Evolutionary conservation across 23 tunicate species (phyloP).

Genomic region (Trididemnum nubilum): DNA sequence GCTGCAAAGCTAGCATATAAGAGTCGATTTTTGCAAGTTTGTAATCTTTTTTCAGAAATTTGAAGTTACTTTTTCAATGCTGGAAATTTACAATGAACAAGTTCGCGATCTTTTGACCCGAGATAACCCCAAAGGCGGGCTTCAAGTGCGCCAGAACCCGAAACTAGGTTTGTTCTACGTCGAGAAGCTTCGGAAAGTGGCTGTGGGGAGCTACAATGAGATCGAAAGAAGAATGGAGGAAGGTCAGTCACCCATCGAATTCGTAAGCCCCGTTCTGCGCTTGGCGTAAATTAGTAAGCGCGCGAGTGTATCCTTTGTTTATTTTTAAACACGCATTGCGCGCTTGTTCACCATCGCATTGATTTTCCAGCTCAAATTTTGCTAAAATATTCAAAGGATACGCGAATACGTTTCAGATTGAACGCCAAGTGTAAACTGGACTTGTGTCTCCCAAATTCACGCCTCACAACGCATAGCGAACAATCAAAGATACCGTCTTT

Average conservation of each 20-base stretch:
- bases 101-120: slow-evolving; percentile 94
- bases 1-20: no score
- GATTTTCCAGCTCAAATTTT: neutral
- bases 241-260: no score
- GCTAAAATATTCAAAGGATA: no score
- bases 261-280: no score
- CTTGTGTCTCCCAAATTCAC: no score
- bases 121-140: slow-evolving; percentile 95
- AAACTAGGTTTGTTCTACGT: slow-evolving; percentile 94
- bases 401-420: no score
- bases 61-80: slow-evolving; percentile 98
- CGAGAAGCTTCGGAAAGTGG: slow-evolving; percentile 89
- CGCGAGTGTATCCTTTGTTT: no score
- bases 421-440: no score
- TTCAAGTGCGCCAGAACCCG: slow-evolving; percentile 94
- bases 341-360: neutral
- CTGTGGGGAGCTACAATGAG: slow-evolving; percentile 97
- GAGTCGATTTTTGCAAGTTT: no score
- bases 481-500: no score
- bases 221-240: slow-evolving; percentile 99
- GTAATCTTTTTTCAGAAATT: slow-evolving; percentile 63
- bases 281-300: no score
- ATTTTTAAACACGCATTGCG: neutral
- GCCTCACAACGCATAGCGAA: no score
- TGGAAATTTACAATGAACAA: slow-evolving; percentile 99